Base-by-base conservation (phyloP, 2,113 vertebrate species). In the Vulpes ferrilata region DNA sequence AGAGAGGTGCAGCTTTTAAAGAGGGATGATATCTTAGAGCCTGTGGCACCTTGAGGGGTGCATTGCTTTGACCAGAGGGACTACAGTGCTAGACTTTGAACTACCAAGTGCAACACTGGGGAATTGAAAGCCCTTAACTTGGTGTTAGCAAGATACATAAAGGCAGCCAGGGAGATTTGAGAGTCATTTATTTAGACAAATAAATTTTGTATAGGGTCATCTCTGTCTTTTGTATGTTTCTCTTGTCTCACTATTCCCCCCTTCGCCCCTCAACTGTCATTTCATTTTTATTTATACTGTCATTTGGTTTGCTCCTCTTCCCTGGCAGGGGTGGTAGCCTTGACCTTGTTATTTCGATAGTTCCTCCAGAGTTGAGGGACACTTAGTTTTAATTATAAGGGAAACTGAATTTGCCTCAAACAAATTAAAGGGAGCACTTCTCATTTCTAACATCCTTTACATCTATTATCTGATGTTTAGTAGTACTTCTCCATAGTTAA, bases 371-470 rank as follows among this genome's bases (percentile, higher is more conserved):
- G 69, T 71, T 84, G 43, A 93, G 81, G 62, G 35, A 43, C 3
- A 0, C 43, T 84, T 87, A 38, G 48, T 51, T 87, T 96, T 86
- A 94, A 15, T 88, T 64, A 71, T 60, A 32, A 81, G 57, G 64
- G 62, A 94, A 88, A 85, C 53, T 19, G 2, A 23, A 53, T 87
- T 92, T 88, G n/a, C 38, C 88, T 94, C 73, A 92, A 27, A 85
- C 7, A 80, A 38, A 22, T 76, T 51, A 84, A 71, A 85, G 48
- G 65, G 69, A 96, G 5, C 35, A 64, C 11, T 65, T 90, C 60
- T 84, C 43, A 51, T 73, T 87, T 76, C 64, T 91, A 53, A 25
- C 9, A 20, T 85, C 12, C 10, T 62, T 85, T 65, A 73, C 48
- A 71, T 69, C 57, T 95, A 1, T 83, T 85, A 88, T 35, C n/a